phyloP scores from a whole-genome alignment of 1,140 invertebrate species.

The Drosophila takahashii region DNA sequence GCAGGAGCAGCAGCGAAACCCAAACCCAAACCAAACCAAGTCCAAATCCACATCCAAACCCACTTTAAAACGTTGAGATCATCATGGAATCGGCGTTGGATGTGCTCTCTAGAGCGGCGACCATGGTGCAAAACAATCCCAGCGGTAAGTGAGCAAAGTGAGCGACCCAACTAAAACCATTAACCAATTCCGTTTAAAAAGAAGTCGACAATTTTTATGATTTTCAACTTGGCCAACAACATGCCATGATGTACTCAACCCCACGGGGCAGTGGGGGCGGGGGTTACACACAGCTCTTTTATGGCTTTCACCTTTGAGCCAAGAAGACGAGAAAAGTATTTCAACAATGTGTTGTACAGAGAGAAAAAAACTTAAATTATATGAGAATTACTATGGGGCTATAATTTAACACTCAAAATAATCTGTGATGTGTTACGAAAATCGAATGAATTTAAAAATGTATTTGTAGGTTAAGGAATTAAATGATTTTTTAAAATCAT shows the following conservation, averaged over 20 bases:
- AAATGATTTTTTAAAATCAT: too few species aligned
- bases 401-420: not conserved
- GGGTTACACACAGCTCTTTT: slow-evolving; percentile 27
- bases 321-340: slow-evolving; percentile 40
- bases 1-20: slow-evolving; percentile 28
- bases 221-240: slow-evolving; percentile 31
- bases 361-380: not conserved
- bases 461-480: too few species aligned
- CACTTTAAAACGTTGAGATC: slow-evolving; percentile 6
- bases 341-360: slow-evolving; percentile 37
- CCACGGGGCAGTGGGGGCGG: slow-evolving; percentile 15
- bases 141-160: slow-evolving; percentile 82
- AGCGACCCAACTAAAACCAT: slow-evolving; percentile 25
- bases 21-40: slow-evolving; percentile 35
- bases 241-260: slow-evolving; percentile 5
- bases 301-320: slow-evolving; percentile 71
- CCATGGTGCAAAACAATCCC: slow-evolving; percentile 93
- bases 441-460: too few species aligned
- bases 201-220: slow-evolving; percentile 38
- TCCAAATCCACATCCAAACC: slow-evolving; percentile 27
- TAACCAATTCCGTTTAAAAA: slow-evolving; percentile 71
- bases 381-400: not conserved
- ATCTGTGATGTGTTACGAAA: too few species aligned
- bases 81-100: slow-evolving; percentile 93
- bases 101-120: slow-evolving; percentile 94